Evolutionary conservation across 2,113 vertebrate species (phyloP), one percentile per base, ranked within the genome.

Genomic region (Natator depressus): DNA sequence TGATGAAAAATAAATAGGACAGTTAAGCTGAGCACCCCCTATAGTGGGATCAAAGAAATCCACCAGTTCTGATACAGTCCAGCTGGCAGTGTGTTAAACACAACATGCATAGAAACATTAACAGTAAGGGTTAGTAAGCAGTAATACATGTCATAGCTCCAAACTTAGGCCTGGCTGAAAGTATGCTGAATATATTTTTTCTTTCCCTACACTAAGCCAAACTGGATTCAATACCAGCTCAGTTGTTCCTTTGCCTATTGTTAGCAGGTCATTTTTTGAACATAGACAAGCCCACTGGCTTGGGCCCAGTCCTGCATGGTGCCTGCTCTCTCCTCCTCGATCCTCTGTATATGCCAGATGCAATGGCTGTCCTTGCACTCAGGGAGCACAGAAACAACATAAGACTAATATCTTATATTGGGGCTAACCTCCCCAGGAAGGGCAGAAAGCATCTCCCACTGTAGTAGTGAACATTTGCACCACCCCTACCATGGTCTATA

Each of bases 401-500:
- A 8, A 47, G 22, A 14, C 75, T 47, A 27, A 38, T 12, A 46
- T 27, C 42, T 78, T 27, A 46, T 46, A 22, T 10, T 27, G 20
- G 75, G 13, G 25, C 75, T 78, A 46, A 78, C 42, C 75, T 47
- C 65, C n/a, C 19, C 65, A n/a, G 9, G n/a, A 72, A 35, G 27
- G 87, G 85, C 16, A 42, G 79, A 84, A 0, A 4, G 55, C 8
- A 80, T 50, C 82, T 88, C 82, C 50, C 42, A 31, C 4, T 50
- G 80, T 0, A 81, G 31, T 20, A 19, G 11, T 80, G 75, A 19
- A 29, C 0, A 0, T 10, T 19, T 80, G 54, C 1, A 0, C 4
- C 1, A 31, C 20, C 80, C 82, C n/a, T n/a, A n/a, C 31, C 16
- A 62, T 10, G 0, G 2, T 35, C 10, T 3, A 0, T 3, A 8